Evolutionary conservation across 92 coral and sea anemone species (phyloP), one percentile per base, ranked within the genome.

Genomic region (Bergia puertoricense): DNA sequence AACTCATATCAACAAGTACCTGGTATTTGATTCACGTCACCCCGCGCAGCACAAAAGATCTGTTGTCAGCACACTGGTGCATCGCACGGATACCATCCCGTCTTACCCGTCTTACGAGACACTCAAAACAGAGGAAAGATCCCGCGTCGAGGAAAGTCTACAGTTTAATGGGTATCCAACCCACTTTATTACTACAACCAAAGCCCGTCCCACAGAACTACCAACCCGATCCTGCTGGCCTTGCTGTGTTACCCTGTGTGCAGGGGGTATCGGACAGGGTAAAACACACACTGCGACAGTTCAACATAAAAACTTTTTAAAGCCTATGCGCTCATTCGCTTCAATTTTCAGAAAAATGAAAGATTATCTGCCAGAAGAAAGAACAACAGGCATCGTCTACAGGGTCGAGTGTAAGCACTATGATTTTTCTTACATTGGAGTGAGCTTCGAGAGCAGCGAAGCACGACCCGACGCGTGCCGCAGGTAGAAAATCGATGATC

Each of bases 11-110:
- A 44, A 76, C 16, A 43, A 75, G 41, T 76, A 86, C 73, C 62
- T 87, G 77, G 43, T 77, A 23, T 87, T 87, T 62, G 90, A 87
- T 77, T 87, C 85, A 45, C 90, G 62, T 51, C 75, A 76, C 41
- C 85, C 86, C 8, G 86, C 76, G 23, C 76, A 82, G n/a, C 86
- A 62, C 77, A 84, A 30, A n/a, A 66, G 23, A 66, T 66, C 71
- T 66, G 71, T 66, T 66, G 71, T 66, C 23, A 66, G 30, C 71
- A 66, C 71, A 66, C 15, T 66, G 71, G 6, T 66, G 71, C 6
- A 18, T n/a, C 30, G 71, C 71, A 7, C 30, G 30, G 71, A 66
- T 0, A 66, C 71, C 71, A 66, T 66, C 71, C 71, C 71, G 22
- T 66, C 71, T 66, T 2, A 18, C 71, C 71, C 71, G 22, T 66